These are phyloP conservation scores for Diplodus puntazzo DNA, from an alignment of 2,797 vertebrate genomes.

Conservation along the genomic window DNA sequence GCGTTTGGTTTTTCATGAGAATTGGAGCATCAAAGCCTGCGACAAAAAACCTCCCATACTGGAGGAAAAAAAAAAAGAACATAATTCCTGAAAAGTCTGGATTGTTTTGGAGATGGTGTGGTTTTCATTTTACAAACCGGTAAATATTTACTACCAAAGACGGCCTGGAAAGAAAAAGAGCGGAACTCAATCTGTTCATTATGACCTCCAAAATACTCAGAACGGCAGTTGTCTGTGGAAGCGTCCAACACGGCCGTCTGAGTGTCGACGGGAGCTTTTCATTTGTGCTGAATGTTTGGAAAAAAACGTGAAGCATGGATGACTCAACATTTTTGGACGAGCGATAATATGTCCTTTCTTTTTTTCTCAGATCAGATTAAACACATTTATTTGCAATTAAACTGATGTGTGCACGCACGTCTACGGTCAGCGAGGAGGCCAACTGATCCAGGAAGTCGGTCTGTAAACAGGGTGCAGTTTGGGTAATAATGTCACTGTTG, in stretches of 20 bases:
- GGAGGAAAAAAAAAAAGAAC: constrained; percentile 13
- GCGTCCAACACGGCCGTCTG: background rate
- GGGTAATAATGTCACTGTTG: too few relatives aligned
- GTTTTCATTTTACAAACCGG: constrained; percentile 61
- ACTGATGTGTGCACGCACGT: background rate
- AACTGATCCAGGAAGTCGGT: background rate
- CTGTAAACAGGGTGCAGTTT: background rate
- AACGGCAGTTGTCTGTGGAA: constrained; percentile 7
- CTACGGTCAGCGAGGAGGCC: too few relatives aligned
- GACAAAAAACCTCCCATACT: constrained; percentile 7
- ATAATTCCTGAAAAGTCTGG: constrained; percentile 57
- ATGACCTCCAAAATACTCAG: constrained; percentile 43
- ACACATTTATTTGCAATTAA: background rate
- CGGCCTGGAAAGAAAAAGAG: constrained; percentile 35
- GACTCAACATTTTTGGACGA: background rate
- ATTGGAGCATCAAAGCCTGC: constrained; percentile 62
- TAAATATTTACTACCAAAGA: constrained; percentile 64
- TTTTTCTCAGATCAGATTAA: background rate
- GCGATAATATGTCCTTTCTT: too few relatives aligned
- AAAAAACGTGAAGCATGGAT: background rate
- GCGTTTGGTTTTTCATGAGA: constrained; percentile 67
- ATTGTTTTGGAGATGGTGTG: constrained; percentile 57
- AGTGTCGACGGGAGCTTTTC: background rate
- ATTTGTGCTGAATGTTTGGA: background rate
- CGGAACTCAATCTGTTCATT: constrained; percentile 37